Base-by-base conservation (phyloP, 2,113 vertebrate genomes). In the Rhinogobius similis region DNA sequence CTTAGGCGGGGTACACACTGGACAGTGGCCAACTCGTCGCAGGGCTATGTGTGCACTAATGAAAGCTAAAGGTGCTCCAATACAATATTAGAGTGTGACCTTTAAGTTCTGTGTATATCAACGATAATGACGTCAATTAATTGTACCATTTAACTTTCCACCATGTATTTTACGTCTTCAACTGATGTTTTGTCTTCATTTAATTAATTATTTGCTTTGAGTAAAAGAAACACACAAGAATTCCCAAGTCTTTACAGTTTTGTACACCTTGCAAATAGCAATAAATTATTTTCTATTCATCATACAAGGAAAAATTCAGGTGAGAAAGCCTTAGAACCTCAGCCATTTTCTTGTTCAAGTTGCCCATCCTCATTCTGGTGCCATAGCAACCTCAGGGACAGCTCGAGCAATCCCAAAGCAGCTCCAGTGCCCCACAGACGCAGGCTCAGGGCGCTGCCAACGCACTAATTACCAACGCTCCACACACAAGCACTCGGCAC, bases 321-420 rank as follows among this genome's bases (percentile, higher is more conserved):
- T 39, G 46, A 43, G 7, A 9, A 46, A 50, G 5, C 43, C 65
- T 14, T 50, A 21, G 67, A 72, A 21, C n/a, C 63, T 73, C 72
- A 1, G 62, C 55, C 18, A 52, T 74, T 67, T 62, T 86, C 68
- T 81, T 67, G 61, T 56, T 75, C 53, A 79, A 71, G 82, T 73
- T 73, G 79, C 67, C 73, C 76, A 81, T 81, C 59, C 75, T 75
- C 32, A 39, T 83, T 52, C 20, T 16, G 14, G 81, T 85, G 82
- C 82, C 84, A 67, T 77, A 87, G 84, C 84, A 86, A 86, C 82
- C 75, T 82, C 65, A 36, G 66, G 65, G 77, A 82, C 66, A 73
- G 75, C 64, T 81, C 53, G 75, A 78, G 66, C 68, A 78, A 62
- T 38, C 26, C 71, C 66, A 65, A 32, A 61, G 29, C 55, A 58